Evolutionary conservation across 92 coral and sea anemone genomes (phyloP).

Genomic region (Parazoanthus atlanticus): DNA sequence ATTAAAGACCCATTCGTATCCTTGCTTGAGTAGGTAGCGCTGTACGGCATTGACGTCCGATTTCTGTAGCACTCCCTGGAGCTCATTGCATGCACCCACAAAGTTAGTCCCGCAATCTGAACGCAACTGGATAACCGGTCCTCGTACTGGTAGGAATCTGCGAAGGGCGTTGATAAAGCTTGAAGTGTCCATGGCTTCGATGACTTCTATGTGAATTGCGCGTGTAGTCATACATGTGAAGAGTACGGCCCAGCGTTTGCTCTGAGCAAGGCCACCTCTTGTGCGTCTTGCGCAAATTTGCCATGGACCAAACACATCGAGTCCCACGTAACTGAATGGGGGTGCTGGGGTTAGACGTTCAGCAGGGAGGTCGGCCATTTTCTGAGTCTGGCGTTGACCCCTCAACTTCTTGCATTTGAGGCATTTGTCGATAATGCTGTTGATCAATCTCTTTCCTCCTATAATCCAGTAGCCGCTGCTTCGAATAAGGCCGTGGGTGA

Average conservation of each 20-base stretch:
- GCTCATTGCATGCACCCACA: slow-evolving; percentile 52
- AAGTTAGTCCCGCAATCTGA: slow-evolving; percentile 56
- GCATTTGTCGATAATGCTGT: slow-evolving; percentile 48
- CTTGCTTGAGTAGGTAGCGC: slow-evolving; percentile 31
- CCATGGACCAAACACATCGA: slow-evolving; percentile 61
- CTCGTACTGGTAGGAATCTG: slow-evolving; percentile 47
- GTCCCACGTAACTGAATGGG: slow-evolving; percentile 46
- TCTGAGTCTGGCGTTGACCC: slow-evolving; percentile 47
- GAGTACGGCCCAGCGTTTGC: slow-evolving; percentile 65
- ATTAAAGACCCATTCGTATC: slow-evolving; percentile 47
- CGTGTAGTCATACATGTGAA: slow-evolving; percentile 52
- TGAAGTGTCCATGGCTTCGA: slow-evolving; percentile 61
- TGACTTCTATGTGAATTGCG: slow-evolving; percentile 55
- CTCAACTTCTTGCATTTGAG: slow-evolving; percentile 50
- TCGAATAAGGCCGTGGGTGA: slow-evolving; percentile 50
- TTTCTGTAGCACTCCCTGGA: slow-evolving; percentile 17
- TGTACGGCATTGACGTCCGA: slow-evolving; percentile 20
- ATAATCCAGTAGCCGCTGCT: slow-evolving; percentile 57
- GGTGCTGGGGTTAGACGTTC: slow-evolving; percentile 52
- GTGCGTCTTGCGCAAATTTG: slow-evolving; percentile 48
- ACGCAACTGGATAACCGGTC: slow-evolving; percentile 57
- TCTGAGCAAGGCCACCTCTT: slow-evolving; percentile 49
- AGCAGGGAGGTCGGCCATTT: slow-evolving; percentile 58
- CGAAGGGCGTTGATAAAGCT: slow-evolving; percentile 58
- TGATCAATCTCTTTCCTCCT: slow-evolving; percentile 53